Percentiles rank a stretch among this genome's conserved stretches.
Conservation (phyloP, 2,113 vertebrate genomes). For the Campylomormyrus tamandua region DNA sequence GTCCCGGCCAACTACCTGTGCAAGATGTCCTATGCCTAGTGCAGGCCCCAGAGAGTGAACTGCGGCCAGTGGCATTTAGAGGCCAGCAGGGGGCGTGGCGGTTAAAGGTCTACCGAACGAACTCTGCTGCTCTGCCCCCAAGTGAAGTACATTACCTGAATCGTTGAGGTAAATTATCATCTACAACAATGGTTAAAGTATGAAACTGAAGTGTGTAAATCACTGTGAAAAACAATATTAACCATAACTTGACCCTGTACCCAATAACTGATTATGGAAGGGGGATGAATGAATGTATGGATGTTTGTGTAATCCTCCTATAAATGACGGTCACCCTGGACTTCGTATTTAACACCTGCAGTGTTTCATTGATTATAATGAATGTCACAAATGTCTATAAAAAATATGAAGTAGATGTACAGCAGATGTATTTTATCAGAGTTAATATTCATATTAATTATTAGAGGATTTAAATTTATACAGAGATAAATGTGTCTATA, state of each 20-base stretch:
- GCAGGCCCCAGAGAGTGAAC: background rate
- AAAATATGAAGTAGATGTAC: conserved; percentile 33
- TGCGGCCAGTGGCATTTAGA: background rate
- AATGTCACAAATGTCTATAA: background rate
- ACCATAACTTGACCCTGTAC: background rate
- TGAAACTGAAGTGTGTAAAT: background rate
- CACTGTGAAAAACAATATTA: background rate
- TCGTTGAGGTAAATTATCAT: background rate
- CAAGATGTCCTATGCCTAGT: conserved; percentile 89
- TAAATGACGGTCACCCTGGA: conserved; percentile 35
- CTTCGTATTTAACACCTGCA: conserved; percentile 46
- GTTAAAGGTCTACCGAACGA: background rate
- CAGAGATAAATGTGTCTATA: background rate
- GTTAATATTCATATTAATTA: conserved; percentile 9
- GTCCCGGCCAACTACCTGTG: conserved; percentile 93
- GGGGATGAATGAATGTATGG: background rate
- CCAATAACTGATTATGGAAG: background rate
- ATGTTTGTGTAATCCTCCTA: background rate
- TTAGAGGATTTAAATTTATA: conserved; percentile 22
- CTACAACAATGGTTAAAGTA: background rate
- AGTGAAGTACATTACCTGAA: background rate
- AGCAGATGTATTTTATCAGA: conserved; percentile 24
- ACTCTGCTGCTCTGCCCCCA: background rate
- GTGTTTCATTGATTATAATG: conserved; percentile 42
- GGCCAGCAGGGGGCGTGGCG: background rate